Evolutionary conservation across 2,888 invertebrate genomes (phyloP).

Genomic region (Pachydiplax longipennis): DNA sequence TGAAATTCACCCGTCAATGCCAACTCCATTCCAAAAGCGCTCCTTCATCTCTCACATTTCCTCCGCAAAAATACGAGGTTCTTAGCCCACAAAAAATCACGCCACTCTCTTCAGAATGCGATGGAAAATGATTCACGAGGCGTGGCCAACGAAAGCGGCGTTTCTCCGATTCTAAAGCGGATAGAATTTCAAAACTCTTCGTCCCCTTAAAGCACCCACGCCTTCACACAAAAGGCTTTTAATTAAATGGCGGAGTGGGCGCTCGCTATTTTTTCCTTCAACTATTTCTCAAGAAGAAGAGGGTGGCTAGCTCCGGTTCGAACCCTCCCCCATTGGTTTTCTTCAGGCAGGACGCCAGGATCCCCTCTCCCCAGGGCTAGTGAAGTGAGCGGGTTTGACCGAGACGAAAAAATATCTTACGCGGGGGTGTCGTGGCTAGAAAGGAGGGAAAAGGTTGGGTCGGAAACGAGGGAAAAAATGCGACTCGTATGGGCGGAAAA

Average conservation of each 20-base stretch:
- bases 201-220: background rate
- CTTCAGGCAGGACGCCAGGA: background rate
- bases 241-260: background rate
- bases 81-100: background rate
- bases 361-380: background rate
- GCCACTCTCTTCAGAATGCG: background rate
- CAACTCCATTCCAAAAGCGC: background rate
- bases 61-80: background rate
- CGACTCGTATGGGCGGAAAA: background rate
- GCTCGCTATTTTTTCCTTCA: background rate
- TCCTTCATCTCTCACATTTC: background rate
- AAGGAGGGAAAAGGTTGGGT: background rate
- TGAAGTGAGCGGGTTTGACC: background rate
- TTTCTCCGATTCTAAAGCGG: background rate
- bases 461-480: background rate
- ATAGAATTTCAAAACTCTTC: background rate
- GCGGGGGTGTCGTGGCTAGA: background rate
- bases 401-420: background rate
- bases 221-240: background rate
- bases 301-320: background rate
- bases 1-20: background rate
- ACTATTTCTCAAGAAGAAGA: background rate
- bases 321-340: background rate
- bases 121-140: background rate
- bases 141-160: background rate